These are phyloP conservation scores for Aphelocoma coerulescens DNA, from an alignment of 2,113 vertebrate species.

Conservation along the genomic window DNA sequence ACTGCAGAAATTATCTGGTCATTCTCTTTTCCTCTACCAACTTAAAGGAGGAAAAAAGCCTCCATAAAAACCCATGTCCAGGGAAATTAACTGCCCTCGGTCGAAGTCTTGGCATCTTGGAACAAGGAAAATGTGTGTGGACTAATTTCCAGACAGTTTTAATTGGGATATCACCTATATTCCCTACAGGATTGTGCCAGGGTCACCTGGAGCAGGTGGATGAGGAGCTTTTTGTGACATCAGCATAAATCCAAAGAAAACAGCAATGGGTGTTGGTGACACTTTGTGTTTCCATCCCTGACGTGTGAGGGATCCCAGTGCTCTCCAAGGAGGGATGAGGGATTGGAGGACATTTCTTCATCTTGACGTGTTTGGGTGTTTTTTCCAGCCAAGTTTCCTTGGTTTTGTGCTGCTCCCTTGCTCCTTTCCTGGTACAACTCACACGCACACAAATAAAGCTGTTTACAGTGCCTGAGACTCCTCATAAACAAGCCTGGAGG, in stretches of 20 bases:
- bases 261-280: not conserved
- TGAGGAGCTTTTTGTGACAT: not conserved
- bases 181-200: not conserved
- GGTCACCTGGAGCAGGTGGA: not conserved
- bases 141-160: not conserved
- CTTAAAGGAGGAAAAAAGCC: not conserved
- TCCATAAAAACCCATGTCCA: not conserved
- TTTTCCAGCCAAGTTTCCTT: conserved; percentile 12
- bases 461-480: not conserved
- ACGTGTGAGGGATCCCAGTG: fast-evolving
- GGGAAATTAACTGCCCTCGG: not conserved
- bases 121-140: not conserved
- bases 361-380: not conserved
- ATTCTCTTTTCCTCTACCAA: not conserved
- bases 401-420: not conserved
- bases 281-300: not conserved
- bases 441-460: not conserved
- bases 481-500: not conserved
- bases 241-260: not conserved
- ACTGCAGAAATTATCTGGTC: not conserved
- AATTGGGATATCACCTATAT: not conserved
- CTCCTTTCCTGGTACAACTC: not conserved
- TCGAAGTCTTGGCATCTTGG: not conserved
- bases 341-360: not conserved
- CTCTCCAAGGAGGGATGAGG: not conserved